These are phyloP conservation scores for Anhinga rufa DNA, from an alignment of 2,113 vertebrate species.

Conservation along the genomic window DNA sequence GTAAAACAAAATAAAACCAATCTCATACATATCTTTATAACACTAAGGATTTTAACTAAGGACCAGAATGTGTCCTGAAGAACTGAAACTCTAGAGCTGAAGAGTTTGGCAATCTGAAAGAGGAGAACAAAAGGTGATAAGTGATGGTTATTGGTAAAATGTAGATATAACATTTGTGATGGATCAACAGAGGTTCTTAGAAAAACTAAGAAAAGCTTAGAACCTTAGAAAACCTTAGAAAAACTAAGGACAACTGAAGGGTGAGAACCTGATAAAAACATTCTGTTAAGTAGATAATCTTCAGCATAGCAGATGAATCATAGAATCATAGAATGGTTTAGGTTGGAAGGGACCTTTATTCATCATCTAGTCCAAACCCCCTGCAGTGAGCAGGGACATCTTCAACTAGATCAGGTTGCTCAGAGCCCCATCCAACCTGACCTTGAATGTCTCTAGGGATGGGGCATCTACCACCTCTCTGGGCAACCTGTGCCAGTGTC, in stretches of 20 bases:
- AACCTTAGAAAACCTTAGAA: neutral
- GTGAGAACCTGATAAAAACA: neutral
- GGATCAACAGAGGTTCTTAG: neutral
- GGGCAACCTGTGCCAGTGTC: too few species aligned
- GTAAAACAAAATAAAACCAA: neutral
- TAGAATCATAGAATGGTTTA: too few species aligned
- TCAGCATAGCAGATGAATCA: neutral
- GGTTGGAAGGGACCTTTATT: too few species aligned
- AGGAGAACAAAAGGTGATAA: neutral
- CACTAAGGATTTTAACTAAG: neutral
- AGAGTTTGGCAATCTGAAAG: neutral
- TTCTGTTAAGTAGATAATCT: neutral
- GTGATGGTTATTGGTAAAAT: neutral
- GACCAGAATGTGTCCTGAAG: neutral
- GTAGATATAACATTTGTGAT: neutral
- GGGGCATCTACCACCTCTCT: too few species aligned
- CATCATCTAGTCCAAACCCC: too few species aligned
- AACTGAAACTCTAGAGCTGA: neutral
- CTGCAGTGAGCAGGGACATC: too few species aligned
- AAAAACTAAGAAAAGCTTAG: neutral
- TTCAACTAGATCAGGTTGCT: too few species aligned
- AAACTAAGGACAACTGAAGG: neutral
- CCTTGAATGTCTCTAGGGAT: too few species aligned
- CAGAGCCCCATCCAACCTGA: too few species aligned
- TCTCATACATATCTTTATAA: neutral